A percentile compares a stretch with the other conserved stretches of the same genome.
phyloP scores from a whole-genome alignment of 2,888 invertebrate genomes.

The Mystacides longicornis region DNA sequence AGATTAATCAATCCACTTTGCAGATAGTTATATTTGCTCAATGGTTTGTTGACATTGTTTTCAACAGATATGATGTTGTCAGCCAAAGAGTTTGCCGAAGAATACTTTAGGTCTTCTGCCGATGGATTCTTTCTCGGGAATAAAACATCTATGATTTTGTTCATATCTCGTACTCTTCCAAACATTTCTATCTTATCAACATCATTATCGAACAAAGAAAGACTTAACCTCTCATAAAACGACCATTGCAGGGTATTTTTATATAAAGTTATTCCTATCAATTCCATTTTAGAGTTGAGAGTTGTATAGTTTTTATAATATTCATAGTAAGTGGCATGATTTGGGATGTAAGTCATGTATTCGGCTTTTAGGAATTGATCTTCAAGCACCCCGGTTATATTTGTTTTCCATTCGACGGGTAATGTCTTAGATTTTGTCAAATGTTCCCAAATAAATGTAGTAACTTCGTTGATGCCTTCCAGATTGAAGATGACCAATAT shows the following conservation, averaged over 20 bases:
- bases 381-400: slow-evolving; percentile 5
- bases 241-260: slow-evolving; percentile 7
- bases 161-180: slow-evolving; percentile 3
- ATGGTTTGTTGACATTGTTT: background rate
- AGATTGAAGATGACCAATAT: slow-evolving; percentile 7
- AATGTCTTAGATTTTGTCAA: background rate
- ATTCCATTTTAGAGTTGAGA: background rate
- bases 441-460: slow-evolving; percentile 16
- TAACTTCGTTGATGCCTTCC: slow-evolving; percentile 18
- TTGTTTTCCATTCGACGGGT: slow-evolving; percentile 5
- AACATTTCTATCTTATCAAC: slow-evolving; percentile 5
- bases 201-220: slow-evolving; percentile 8
- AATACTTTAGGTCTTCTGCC: background rate
- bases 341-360: slow-evolving; percentile 7
- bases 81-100: background rate
- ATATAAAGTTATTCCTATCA: background rate
- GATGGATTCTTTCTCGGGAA: background rate
- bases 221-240: background rate
- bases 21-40: background rate
- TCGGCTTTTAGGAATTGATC: slow-evolving; percentile 9
- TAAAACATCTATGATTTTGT: background rate
- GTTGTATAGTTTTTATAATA: background rate
- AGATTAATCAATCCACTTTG: background rate
- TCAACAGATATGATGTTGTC: slow-evolving; percentile 8
- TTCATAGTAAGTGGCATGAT: slow-evolving; percentile 3